Evolutionary conservation across 1,140 invertebrate species (phyloP), one percentile per base, ranked within the genome.

Genomic region (Bathynomus jamesi): DNA sequence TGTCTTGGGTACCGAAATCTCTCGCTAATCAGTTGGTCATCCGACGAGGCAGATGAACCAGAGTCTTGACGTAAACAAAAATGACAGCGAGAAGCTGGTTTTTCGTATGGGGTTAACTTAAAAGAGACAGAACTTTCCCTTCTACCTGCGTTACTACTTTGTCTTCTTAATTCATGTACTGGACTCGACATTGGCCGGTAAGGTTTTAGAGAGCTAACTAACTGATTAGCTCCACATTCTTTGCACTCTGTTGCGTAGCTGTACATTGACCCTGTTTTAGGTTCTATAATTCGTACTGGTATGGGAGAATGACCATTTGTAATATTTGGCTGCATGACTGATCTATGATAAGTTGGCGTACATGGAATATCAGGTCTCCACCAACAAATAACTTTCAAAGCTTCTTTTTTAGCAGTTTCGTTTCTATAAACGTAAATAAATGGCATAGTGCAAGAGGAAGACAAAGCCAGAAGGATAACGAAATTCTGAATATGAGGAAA

Each of bases 401-500:
- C 81, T 71, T 83, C 82, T 65, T 80, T 81, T 28, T 83, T 81
- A 4, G 83, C 82, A 31, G 82, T 79, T 70, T 83, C 83, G 72
- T 83, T 85, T 11, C 85, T 80, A 78, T 86, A 87, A 27, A 87
- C 85, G 79, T 87, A 87, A 24, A 87, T 85, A 67, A 86, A 81
- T 2, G 86, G 85, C 78, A 85, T 86, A 65, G 78, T 61, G 74
- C 77, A 46, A 17, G 71, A 71, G 5, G 78, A 71, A 66, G 75
- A 70, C 29, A 81, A 64, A 21, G 80, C 79, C 78, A 81, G 74
- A 53, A 82, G 69, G 53, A 79, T 78, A 46, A 81, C 81, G 7
- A 81, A 80, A 17, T 81, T 68, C 17, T 69, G 63, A 2, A 70
- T n/a, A 27, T 71, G 67, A 8, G 72, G 70, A 21, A 71, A 62